Conservation (phyloP, 2,888 invertebrate genomes). For the Rambutsinella grinnellia region DNA sequence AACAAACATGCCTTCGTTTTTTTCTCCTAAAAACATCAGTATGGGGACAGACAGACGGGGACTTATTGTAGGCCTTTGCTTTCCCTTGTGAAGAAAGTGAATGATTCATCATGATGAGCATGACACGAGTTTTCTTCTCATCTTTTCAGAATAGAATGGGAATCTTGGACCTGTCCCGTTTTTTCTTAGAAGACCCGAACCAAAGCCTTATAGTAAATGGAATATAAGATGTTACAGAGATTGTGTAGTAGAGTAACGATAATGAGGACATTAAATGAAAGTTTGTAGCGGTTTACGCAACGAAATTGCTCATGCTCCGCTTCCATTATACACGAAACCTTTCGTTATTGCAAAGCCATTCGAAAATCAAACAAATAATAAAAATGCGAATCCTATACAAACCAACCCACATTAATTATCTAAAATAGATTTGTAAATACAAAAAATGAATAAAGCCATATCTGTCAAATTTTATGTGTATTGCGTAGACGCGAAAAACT, state of each 20-base stretch:
- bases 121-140: constrained; percentile 23
- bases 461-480: not conserved
- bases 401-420: too few species aligned
- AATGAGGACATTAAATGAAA: not conserved
- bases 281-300: too few species aligned
- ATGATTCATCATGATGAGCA: constrained; percentile 38
- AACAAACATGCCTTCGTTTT: constrained; percentile 38
- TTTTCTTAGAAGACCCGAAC: not conserved
- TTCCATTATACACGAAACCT: too few species aligned
- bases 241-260: not conserved
- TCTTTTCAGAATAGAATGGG: not conserved
- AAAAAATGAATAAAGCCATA: too few species aligned
- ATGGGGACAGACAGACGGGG: not conserved
- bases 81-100: constrained; percentile 1
- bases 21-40: constrained; percentile 2
- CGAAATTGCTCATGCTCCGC: too few species aligned
- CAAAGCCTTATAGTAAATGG: too few species aligned
- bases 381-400: too few species aligned
- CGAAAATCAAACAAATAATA: too few species aligned
- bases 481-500: not conserved
- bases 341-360: too few species aligned
- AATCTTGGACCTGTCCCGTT: not conserved
- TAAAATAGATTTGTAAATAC: too few species aligned
- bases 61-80: constrained; percentile 10
- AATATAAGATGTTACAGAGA: not conserved